Conservation (phyloP, 2,888 invertebrate species). For the Falcaria lacertinaria region DNA sequence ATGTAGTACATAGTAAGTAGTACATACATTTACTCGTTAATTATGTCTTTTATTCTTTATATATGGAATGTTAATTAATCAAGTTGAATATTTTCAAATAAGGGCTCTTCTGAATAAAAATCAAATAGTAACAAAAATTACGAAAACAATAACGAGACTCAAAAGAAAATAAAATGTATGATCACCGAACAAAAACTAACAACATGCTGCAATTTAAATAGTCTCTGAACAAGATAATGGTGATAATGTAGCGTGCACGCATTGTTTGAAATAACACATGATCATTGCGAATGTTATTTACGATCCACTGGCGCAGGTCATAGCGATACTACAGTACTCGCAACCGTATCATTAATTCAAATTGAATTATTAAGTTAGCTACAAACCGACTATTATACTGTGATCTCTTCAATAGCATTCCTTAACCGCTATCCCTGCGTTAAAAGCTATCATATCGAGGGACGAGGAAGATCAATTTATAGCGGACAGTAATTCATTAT, state of each 20-base stretch:
- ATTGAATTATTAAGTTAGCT: slow-evolving; percentile 35
- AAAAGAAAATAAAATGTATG: slow-evolving; percentile 13
- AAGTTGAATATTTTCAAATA: too few species aligned
- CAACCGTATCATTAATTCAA: slow-evolving; percentile 32
- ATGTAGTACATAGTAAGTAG: too few species aligned
- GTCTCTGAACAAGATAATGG: slow-evolving; percentile 12
- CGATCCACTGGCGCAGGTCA: slow-evolving; percentile 15
- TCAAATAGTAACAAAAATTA: too few species aligned
- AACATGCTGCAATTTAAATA: slow-evolving; percentile 14
- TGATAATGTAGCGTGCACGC: slow-evolving; percentile 10
- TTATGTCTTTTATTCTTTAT: too few species aligned
- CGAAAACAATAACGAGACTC: too few species aligned
- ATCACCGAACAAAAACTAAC: slow-evolving; percentile 12
- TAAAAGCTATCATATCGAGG: slow-evolving; percentile 2
- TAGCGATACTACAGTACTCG: slow-evolving; percentile 14
- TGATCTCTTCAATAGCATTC: slow-evolving; percentile 13
- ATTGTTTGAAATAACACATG: slow-evolving; percentile 18
- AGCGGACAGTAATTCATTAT: slow-evolving; percentile 26
- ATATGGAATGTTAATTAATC: too few species aligned
- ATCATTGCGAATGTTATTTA: slow-evolving; percentile 17
- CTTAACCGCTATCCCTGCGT: slow-evolving; percentile 9
- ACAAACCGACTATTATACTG: slow-evolving; percentile 17
- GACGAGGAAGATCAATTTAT: slow-evolving; percentile 15
- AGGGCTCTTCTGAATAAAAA: too few species aligned
- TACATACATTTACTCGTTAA: too few species aligned